These are phyloP conservation scores for Leptopilina clavipes DNA, from an alignment of 1,140 invertebrate genomes.

Conservation along the genomic window DNA sequence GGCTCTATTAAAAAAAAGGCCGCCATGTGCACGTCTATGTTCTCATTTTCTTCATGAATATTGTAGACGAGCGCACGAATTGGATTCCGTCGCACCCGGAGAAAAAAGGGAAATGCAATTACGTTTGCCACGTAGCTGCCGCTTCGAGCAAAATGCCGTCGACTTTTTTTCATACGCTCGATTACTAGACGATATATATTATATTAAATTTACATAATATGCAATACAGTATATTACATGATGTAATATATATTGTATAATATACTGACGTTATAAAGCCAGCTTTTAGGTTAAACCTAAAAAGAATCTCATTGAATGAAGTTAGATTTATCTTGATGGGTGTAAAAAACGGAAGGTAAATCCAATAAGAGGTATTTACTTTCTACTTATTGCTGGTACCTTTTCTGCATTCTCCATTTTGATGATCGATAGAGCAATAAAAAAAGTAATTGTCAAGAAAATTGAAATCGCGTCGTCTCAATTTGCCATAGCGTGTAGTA, in stretches of 20 bases:
- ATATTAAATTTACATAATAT: too few relatives aligned
- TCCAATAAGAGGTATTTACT: not conserved
- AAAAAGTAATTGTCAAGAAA: too few relatives aligned
- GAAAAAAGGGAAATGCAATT: slow-evolving; percentile 53
- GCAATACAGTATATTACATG: too few relatives aligned
- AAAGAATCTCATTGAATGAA: too few relatives aligned
- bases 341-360: not conserved
- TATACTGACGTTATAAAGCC: too few relatives aligned
- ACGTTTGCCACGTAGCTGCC: slow-evolving; percentile 54
- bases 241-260: too few relatives aligned
- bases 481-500: too few relatives aligned
- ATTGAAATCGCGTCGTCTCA: not conserved
- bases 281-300: too few relatives aligned
- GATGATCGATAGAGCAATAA: slow-evolving; percentile 3
- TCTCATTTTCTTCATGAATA: slow-evolving; percentile 3
- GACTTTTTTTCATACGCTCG: slow-evolving; percentile 53
- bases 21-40: not conserved
- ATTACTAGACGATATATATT: slow-evolving; percentile 41
- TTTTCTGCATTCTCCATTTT: not conserved
- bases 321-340: too few relatives aligned
- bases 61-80: slow-evolving; percentile 28
- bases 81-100: slow-evolving; percentile 51
- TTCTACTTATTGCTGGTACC: not conserved
- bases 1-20: slow-evolving; percentile 48
- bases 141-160: slow-evolving; percentile 44